Conservation (phyloP, 2,113 vertebrate species). For the Pelecanoides urinatrix region DNA sequence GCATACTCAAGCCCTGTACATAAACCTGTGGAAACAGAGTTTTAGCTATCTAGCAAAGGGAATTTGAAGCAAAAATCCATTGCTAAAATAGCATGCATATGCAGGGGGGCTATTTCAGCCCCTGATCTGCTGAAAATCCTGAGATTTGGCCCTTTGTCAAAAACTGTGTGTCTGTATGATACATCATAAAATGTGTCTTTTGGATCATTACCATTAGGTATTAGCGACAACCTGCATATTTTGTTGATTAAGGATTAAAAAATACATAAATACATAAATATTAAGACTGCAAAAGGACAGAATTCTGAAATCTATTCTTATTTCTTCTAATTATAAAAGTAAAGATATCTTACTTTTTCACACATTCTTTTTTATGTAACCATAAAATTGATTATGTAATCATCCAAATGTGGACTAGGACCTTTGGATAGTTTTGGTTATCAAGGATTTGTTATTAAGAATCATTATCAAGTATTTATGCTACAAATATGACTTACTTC, state of each 20-base stretch:
- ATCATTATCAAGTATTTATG: neutral
- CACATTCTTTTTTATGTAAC: neutral
- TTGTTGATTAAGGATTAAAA: neutral
- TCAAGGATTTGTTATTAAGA: neutral
- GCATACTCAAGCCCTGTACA: neutral
- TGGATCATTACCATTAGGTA: neutral
- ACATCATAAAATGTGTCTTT: neutral
- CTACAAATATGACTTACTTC: neutral
- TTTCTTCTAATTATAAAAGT: neutral
- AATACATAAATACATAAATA: neutral
- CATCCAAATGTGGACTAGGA: neutral
- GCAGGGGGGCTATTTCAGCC: neutral
- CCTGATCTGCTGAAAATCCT: neutral
- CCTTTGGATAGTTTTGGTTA: neutral
- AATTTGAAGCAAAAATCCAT: neutral
- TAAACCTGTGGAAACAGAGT: neutral
- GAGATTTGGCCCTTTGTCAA: neutral
- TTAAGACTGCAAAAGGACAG: neutral
- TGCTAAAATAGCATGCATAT: neutral
- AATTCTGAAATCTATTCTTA: neutral
- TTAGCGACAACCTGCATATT: neutral
- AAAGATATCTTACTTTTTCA: neutral
- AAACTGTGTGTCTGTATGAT: neutral
- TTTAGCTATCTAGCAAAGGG: neutral
- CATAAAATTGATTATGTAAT: neutral